Percentiles rank a stretch among this genome's conserved stretches.
These are phyloP conservation scores for Caenorhabditis angaria DNA, from an alignment of 2,888 invertebrate species.

Conservation along the genomic window DNA sequence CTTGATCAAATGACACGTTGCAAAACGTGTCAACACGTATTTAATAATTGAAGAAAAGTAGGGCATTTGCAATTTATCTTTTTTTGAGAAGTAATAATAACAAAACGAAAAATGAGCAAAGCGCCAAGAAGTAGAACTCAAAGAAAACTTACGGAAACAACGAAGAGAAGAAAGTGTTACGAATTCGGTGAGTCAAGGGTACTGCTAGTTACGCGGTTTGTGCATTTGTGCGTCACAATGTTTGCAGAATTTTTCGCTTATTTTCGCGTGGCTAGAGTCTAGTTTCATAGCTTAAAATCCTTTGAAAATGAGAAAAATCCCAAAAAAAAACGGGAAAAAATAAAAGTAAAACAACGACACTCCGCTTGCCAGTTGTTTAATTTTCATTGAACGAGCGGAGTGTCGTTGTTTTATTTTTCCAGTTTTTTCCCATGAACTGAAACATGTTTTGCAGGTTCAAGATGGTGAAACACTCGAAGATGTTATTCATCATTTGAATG, in stretches of 20 bases:
- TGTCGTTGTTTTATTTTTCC: neutral
- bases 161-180: conserved; percentile 1
- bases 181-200: conserved; percentile 3
- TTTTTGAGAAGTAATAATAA: neutral
- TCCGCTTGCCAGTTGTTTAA: neutral
- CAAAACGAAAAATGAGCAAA: conserved; percentile 6
- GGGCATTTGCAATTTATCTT: neutral
- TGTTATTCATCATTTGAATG: neutral
- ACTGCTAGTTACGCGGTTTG: too few relatives aligned
- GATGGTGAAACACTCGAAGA: conserved; percentile 8
- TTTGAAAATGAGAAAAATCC: neutral
- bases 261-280: neutral
- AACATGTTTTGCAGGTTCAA: neutral
- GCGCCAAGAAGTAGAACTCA: neutral
- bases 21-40: neutral
- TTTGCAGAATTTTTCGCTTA: too few relatives aligned
- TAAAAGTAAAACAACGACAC: neutral
- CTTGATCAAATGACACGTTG: neutral
- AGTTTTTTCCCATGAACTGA: neutral
- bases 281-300: neutral
- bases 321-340: neutral
- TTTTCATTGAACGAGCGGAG: neutral
- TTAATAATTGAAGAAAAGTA: neutral
- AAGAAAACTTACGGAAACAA: conserved; percentile 2
- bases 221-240: too few relatives aligned